Base-by-base conservation (phyloP, 2,888 invertebrate genomes). In the Phortica okadai region DNA sequence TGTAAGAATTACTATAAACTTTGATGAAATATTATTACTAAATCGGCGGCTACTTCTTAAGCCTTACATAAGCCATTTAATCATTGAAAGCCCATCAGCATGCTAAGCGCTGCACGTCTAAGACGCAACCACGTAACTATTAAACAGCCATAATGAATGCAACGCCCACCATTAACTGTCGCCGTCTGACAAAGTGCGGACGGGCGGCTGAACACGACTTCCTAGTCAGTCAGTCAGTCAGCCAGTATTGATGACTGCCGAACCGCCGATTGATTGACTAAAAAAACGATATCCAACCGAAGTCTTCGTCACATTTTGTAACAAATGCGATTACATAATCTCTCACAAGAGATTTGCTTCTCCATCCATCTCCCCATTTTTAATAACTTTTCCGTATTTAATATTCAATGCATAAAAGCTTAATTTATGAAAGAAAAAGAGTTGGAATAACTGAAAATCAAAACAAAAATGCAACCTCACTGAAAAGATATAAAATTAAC, bases 81-180 rank as follows among this genome's bases (percentile, higher is more conserved):
- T 50, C 50, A 5, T 2, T 6, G 6, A 50, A 50, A 50, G 50
- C 50, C 50, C 14, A 50, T 50, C 50, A 50, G 50, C 50, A 50
- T 50, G 14, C 50, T 50, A 50, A 50, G 50, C 50, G 50, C 2
- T 14, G 14, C 50, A 50, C 50, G 50, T 11, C 50, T 11, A 8
- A 50, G 14, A 50, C 50, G 50, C 2, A 50, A 5, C 2, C 14
- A 50, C 50, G 50, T 50, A 50, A 25, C 56, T 72, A 72, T 72
- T 14, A 54, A 72, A 14, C 33, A 33, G 14, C 56, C 25, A 54
- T 56, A 56, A 72, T 56, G 56, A 72, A 56, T 72, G 56, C 70
- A 72, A 72, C 70, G 70, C 70, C 70, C 56, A 72, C 70, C 54
- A 72, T 25, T 62, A 62, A 67, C 33, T 72, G 70, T 72, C 70